phyloP scores from a whole-genome alignment of 2,797 vertebrate species.

The Distichodus sexfasciatus region DNA sequence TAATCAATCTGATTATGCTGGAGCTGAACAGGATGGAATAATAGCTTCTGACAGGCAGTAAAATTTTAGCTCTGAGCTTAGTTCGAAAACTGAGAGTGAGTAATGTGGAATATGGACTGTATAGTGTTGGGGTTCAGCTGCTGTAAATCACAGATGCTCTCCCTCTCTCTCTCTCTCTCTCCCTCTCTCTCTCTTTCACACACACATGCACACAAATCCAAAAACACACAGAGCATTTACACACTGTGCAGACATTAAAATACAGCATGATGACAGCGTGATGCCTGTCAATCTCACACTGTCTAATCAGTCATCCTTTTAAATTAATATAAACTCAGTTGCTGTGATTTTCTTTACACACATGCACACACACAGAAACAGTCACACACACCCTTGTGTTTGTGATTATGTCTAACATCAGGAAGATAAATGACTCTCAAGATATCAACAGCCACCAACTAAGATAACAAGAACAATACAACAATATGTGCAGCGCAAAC shows the following conservation, averaged over 20 bases:
- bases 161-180: not conserved
- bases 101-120: not conserved
- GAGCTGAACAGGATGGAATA: slow-evolving; percentile 36
- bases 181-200: not conserved
- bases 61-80: slow-evolving; percentile 8
- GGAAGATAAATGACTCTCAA: slow-evolving; percentile 2
- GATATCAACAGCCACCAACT: not conserved
- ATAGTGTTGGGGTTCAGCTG: not conserved
- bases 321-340: too few species aligned
- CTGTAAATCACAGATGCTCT: not conserved
- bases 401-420: not conserved
- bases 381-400: too few species aligned
- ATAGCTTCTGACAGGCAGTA: slow-evolving; percentile 30
- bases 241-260: too few species aligned
- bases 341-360: too few species aligned
- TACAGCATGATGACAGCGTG: too few species aligned
- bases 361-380: too few species aligned
- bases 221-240: too few species aligned
- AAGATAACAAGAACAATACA: not conserved
- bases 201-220: not conserved
- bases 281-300: too few species aligned
- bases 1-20: slow-evolving; percentile 35
- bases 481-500: not conserved
- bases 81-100: not conserved
- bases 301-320: too few species aligned